phyloP scores from a whole-genome alignment of 2,113 vertebrate genomes.

The Rhineura floridana region DNA sequence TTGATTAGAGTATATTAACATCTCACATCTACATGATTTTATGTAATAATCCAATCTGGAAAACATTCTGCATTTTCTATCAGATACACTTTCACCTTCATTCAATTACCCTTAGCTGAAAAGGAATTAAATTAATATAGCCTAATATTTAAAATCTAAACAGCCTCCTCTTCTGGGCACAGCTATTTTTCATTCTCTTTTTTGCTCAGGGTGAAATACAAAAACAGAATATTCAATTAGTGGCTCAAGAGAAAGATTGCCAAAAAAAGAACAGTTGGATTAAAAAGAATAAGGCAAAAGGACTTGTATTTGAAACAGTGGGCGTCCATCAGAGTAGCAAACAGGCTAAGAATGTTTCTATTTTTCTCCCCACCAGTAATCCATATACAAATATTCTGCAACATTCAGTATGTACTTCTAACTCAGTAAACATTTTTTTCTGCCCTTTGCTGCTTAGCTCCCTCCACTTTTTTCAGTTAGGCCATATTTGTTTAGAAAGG shows the following conservation, averaged over 20 bases:
- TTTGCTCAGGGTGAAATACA: conserved; percentile 32
- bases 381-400: conserved; percentile 73
- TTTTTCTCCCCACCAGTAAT: conserved; percentile 66
- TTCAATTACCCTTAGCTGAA: conserved; percentile 35
- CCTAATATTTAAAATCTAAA: conserved; percentile 26
- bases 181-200: conserved; percentile 39
- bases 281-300: conserved; percentile 67
- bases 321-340: conserved; percentile 69
- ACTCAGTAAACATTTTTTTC: conserved; percentile 66
- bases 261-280: conserved; percentile 70
- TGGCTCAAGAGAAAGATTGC: conserved; percentile 45
- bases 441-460: conserved; percentile 71
- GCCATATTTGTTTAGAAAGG: conserved; percentile 73
- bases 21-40: conserved; percentile 29
- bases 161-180: conserved; percentile 28
- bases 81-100: background rate
- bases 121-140: conserved; percentile 49
- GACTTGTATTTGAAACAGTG: conserved; percentile 62
- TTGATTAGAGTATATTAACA: conserved; percentile 62
- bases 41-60: conserved; percentile 20
- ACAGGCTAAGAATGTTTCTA: conserved; percentile 69
- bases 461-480: conserved; percentile 78
- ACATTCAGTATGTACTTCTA: conserved; percentile 70
- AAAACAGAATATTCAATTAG: conserved; percentile 38
- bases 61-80: conserved; percentile 23